These are phyloP conservation scores for Burhinus oedicnemus DNA, from an alignment of 2,113 vertebrate species.

Conservation along the genomic window DNA sequence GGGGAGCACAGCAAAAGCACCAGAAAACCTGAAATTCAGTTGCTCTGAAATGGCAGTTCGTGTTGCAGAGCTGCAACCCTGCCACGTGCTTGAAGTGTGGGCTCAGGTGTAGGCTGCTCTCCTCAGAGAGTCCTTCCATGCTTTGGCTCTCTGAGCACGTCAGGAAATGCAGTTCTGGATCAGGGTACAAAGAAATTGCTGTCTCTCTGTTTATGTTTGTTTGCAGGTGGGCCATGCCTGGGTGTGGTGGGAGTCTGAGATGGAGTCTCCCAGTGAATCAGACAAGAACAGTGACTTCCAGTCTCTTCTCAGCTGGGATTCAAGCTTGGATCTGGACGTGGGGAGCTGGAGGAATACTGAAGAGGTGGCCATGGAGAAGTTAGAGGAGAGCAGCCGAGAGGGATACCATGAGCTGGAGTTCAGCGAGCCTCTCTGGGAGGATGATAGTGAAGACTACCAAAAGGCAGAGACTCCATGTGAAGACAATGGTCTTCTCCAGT, in stretches of 20 bases:
- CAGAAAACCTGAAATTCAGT: background rate
- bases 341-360: conserved; percentile 66
- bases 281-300: conserved; percentile 71
- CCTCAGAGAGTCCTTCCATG: background rate
- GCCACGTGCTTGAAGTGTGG: background rate
- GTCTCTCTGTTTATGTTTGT: conserved; percentile 33
- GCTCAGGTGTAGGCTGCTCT: background rate
- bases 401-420: background rate
- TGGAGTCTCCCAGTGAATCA: conserved; percentile 52
- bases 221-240: conserved; percentile 69
- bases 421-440: conserved; percentile 47
- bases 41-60: background rate
- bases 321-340: conserved; percentile 67
- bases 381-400: conserved; percentile 67
- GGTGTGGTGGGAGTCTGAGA: conserved; percentile 55
- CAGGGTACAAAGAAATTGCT: background rate
- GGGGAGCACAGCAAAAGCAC: background rate
- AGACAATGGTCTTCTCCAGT: conserved; percentile 14
- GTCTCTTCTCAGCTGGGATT: conserved; percentile 67
- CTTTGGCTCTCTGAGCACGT: background rate
- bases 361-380: conserved; percentile 40
- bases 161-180: background rate
- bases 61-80: background rate
- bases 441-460: conserved; percentile 39
- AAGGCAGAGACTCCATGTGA: conserved; percentile 39